A percentile compares a stretch with the other conserved stretches of the same genome.
Conservation (phyloP, 2,113 vertebrate species). For the Hymenochirus boettgeri region DNA sequence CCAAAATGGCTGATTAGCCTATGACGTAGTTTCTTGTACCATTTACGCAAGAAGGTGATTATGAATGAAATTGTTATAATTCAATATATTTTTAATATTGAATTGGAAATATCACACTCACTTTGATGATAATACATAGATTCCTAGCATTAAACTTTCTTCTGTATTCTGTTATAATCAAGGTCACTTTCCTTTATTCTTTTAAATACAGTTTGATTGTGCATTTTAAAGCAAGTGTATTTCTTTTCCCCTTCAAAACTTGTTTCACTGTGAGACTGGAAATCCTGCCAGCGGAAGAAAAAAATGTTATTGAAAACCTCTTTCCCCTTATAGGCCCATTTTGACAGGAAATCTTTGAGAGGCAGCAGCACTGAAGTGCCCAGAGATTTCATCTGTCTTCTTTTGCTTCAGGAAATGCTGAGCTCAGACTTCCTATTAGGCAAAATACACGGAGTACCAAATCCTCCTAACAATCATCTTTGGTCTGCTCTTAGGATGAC, state of each 20-base stretch:
- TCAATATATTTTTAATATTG: no score
- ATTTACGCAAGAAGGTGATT: no score
- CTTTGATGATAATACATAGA: no score
- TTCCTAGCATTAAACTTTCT: no score
- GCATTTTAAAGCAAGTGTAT: conserved; percentile 58
- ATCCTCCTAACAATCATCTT: conserved; percentile 76
- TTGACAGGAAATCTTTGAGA: conserved; percentile 99
- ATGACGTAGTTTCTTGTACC: no score
- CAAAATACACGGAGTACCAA: conserved; percentile 86
- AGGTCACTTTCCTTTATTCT: conserved; percentile 59
- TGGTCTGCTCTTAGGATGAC: conserved; percentile 77
- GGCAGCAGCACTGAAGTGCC: conserved; percentile 89
- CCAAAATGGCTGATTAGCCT: no score
- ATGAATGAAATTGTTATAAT: no score
- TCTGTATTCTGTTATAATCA: conserved; percentile 26
- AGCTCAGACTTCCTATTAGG: conserved; percentile 94
- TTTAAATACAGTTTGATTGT: conserved; percentile 59
- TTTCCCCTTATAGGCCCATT: conserved; percentile 89
- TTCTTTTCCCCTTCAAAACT: conserved; percentile 63
- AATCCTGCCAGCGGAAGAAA: conserved; percentile 73
- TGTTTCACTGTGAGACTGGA: conserved; percentile 69
- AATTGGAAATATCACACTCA: no score
- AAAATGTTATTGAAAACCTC: conserved; percentile 87
- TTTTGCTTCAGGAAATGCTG: conserved; percentile 92
- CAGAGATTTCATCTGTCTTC: conserved; percentile 98